Base-by-base conservation (phyloP, 2,113 vertebrate genomes). In the Puntigrus tetrazona region DNA sequence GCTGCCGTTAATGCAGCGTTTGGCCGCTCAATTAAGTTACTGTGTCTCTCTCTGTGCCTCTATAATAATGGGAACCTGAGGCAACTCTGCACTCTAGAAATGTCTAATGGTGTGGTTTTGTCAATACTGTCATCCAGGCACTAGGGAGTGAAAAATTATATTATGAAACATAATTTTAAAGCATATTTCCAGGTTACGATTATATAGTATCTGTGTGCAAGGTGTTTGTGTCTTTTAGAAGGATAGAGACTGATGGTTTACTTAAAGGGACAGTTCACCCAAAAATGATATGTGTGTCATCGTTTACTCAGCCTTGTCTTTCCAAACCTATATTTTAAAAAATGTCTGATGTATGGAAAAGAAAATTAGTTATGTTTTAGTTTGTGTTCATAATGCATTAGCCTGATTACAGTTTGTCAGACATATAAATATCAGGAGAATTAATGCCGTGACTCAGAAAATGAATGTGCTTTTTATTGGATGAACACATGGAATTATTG, bases 61-160 rank as follows among this genome's bases (percentile, higher is more conserved):
- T 38, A 82, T 84, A 72, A 27, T 87, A 76, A 87, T 84, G 86
- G 38, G 20, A 79, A 72, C 82, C 78, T 76, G 70, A 76, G 82
- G 82, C 78, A 70, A 34, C 34, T 76, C 77, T 41, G 36, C 36
- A 41, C 34, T 78, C 34, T 43, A 41, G 13, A 79, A 63, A 61
- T 79, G 77, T 79, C 14, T 61, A 78, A 78, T 78, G 55, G 55
- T 61, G 36, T 78, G 36, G 61, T 78, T 61, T 38, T 43, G 34
- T 29, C 77, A 16, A 20, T 63, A 20, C 55, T 63, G 77, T 79
- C 36, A 29, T 2, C 16, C 36, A 63, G 25, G n/a, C 13, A 59
- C 25, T 78, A 11, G 31, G n/a, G n/a, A 29, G 36, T 43, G 55
- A 43, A 4, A 43, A 11, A 43, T 27, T 0, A 18, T 27, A 5